Evolutionary conservation across 2,888 invertebrate species (phyloP), one percentile per base, ranked within the genome.

Genomic region (Rhorus exstirpatorius): DNA sequence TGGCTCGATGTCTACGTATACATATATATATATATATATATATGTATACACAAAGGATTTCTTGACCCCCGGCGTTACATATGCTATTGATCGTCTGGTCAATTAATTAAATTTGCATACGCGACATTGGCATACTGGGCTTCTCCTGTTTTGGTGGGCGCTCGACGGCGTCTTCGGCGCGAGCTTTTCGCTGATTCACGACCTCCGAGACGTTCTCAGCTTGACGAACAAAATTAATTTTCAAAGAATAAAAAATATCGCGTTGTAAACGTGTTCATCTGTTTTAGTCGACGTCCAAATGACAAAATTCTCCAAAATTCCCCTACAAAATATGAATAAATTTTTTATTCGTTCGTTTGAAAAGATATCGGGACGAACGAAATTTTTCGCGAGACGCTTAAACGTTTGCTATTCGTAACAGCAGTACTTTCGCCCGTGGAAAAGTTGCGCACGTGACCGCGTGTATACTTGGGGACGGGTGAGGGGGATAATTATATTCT

Each of bases 41-140:
- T 35, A 19, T 67, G 14, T 53, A 58, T 49, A 71, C 46, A 44
- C 10, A n/a, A 3, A 14, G 70, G 51, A 81, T 65, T 46, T 65
- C 75, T 82, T 75, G 75, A 82, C 75, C 75, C 70, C 65, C 65
- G 65, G 58, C 53, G 75, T 71, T 76, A 79, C 82, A 82, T 75
- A 79, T 81, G 79, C 82, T 79, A 84, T 84, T 79, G 83, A 84
- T 82, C 83, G 83, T 71, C 82, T 63, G 81, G 82, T 82, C 82
- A 84, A 84, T 84, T 84, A 84, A 84, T 84, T 84, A 76, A 84
- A 84, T 84, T 84, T 82, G 75, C 82, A 81, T 82, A 78, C 67
- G 79, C 83, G 83, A 79, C 82, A 82, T 84, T 79, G 82, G 81
- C 83, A 76, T 65, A 76, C 65, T 82, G 70, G 83, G 83, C 76